Base-by-base conservation (phyloP, 2,888 invertebrate genomes). In the Caradrina clavipalpis region DNA sequence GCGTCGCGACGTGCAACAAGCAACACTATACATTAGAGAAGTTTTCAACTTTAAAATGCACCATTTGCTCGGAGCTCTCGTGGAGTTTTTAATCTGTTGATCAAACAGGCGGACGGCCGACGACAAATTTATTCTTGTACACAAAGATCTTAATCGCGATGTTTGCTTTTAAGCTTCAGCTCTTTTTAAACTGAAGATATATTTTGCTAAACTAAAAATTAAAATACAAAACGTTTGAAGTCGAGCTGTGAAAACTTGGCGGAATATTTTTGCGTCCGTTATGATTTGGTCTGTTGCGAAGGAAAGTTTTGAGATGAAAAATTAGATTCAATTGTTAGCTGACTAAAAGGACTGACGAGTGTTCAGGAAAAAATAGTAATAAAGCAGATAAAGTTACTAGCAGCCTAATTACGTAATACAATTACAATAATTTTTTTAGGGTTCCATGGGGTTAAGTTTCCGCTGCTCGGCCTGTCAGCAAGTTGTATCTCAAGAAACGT, bases 91-190 rank as follows among this genome's bases (percentile, higher is more conserved):
- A 94, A 94, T 94, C 94, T 93, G 88, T 89, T 90, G 93, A 94
- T 94, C 94, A 94, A 94, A 94, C 92, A 92, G 88, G 80, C 86
- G 87, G 83, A 80, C 87, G 88, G 88, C 89, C 89, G 93, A 90
- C 90, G 93, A 93, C 92, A 94, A 94, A 93, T 93, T 94, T 93
- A 94, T 94, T 94, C 92, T 89, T 89, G 92, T 91, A 91, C 89
- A 90, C 90, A 86, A 83, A 90, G 93, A 94, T 94, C 88, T 88
- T 92, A 90, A 94, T 93, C 93, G 88, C 83, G 50, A 86, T 85
- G 83, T 84, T 84, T 84, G 76, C 81, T 72, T 82, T 84, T 76
- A 66, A 76, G 76, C 79, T 85, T 83, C 73, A 81, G 69, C 66
- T 80, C 80, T 86, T 85, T 83, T 80, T 69, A 76, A 77, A 80